Base-by-base conservation (phyloP, 2,113 vertebrate species). In the Rhipidura dahli region DNA sequence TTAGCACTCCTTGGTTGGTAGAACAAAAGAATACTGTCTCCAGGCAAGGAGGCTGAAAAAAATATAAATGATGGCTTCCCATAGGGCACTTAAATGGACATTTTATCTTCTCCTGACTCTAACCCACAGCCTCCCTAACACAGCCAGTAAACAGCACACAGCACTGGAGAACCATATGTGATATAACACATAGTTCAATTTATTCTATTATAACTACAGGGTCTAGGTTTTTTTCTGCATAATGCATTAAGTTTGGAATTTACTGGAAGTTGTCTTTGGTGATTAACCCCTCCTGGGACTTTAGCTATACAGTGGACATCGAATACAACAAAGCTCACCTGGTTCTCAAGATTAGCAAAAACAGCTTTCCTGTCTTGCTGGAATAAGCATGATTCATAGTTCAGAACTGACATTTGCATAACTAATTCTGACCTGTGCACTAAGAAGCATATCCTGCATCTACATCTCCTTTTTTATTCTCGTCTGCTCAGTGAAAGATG, bases 11-110 rank as follows among this genome's bases (percentile, higher is more conserved):
- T 24, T 65, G 71, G 63, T 24, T 89, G 40, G 71, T 0, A 0
- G 66, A 95, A 96, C 79, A 93, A 92, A 96, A 92, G 63, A 92
- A 94, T 33, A 90, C 37, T 90, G 59, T 93, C 63, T 79, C 59
- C 33, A 53, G 77, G 71, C 70, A 90, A 76, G 85, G 80, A 83
- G n/a, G 63, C 61, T 80, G 64, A 40, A 94, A 95, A 92, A 91
- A 93, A 37, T 68, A 81, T 93, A 88, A 94, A 86, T 85, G 22
- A 90, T 92, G 75, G 90, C 66, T 94, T 96, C 90, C 76, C 79
- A 92, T 50, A 94, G 50, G 63, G 89, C 68, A 94, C 39, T 93
- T 57, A 76, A 81, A 94, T 37, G 53, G 73, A 85, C 18, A 10
- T 87, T 93, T 95, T 53, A 90, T 94, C 73, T 69, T 83, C 75